These are phyloP conservation scores for Caenorhabditis tropicalis DNA, from an alignment of 1,140 invertebrate genomes.

Conservation along the genomic window DNA sequence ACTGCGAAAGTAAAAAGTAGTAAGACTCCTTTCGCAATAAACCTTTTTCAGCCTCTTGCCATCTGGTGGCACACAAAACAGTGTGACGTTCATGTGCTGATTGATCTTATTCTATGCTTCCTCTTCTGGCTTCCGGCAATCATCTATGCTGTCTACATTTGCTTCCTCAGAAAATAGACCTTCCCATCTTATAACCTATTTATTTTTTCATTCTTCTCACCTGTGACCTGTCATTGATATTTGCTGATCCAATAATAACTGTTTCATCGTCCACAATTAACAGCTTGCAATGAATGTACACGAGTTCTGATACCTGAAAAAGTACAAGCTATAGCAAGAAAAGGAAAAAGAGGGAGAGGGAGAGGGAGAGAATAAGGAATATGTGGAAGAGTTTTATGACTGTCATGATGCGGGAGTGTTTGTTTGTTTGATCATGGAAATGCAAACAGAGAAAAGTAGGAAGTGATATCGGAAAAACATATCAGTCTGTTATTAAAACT, in stretches of 20 bases:
- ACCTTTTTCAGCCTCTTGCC: constrained; percentile 53
- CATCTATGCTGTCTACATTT: constrained; percentile 49
- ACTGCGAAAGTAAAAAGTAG: no score
- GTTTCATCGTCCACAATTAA: constrained; percentile 89
- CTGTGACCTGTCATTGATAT: constrained; percentile 95
- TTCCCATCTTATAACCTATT: not conserved
- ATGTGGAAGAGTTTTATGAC: not conserved
- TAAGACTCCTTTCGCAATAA: no score
- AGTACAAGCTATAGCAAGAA: constrained; percentile 6
- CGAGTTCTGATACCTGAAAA: constrained; percentile 82
- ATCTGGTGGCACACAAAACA: constrained; percentile 48
- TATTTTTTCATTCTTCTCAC: not conserved
- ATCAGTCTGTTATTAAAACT: no score
- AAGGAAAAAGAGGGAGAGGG: not conserved
- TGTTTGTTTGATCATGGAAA: not conserved
- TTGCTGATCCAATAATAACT: constrained; percentile 93
- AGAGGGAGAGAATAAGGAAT: no score
- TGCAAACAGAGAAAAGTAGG: not conserved
- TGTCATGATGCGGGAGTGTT: not conserved
- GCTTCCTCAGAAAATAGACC: constrained; percentile 28
- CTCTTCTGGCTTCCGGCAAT: constrained; percentile 49
- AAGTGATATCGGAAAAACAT: not conserved
- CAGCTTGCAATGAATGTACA: constrained; percentile 96
- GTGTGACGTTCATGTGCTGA: constrained; percentile 24
- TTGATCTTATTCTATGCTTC: constrained; percentile 45